These are phyloP conservation scores for Drosophila kanapiae DNA, from an alignment of 1,140 invertebrate genomes.

Conservation along the genomic window DNA sequence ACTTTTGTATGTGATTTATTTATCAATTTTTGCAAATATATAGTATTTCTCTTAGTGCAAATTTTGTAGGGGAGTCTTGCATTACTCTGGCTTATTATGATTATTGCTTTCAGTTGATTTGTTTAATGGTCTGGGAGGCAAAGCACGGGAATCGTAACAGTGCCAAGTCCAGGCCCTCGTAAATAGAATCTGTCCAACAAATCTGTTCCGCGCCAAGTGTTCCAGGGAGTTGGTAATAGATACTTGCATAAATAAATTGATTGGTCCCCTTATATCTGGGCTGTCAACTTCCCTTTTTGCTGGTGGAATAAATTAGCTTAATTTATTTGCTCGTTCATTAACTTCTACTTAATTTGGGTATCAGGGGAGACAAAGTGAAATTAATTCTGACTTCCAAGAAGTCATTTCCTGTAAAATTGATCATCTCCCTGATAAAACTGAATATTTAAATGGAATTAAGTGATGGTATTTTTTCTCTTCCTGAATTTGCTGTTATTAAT, in stretches of 20 bases:
- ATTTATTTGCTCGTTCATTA: slow-evolving; percentile 41
- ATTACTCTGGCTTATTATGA: slow-evolving; percentile 60
- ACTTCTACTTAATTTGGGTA: slow-evolving; percentile 8
- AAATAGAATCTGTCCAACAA: slow-evolving; percentile 30
- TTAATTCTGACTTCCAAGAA: slow-evolving; percentile 25
- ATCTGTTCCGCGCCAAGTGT: slow-evolving; percentile 32
- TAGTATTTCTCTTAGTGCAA: slow-evolving; percentile 25
- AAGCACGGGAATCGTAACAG: slow-evolving; percentile 5
- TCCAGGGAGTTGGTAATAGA: slow-evolving; percentile 44
- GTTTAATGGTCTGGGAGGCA: slow-evolving; percentile 63
- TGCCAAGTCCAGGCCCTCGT: slow-evolving; percentile 19
- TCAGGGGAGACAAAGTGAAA: slow-evolving; percentile 5
- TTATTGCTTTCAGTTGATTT: slow-evolving; percentile 78
- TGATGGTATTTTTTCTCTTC: background rate
- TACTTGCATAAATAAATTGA: slow-evolving; percentile 47
- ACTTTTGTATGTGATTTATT: too few relatives aligned
- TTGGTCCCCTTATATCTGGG: slow-evolving; percentile 22
- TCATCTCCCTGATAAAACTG: background rate
- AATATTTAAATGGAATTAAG: slow-evolving; percentile 16
- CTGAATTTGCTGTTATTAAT: background rate
- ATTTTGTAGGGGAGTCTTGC: background rate
- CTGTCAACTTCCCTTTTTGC: slow-evolving; percentile 32
- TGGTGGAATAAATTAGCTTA: slow-evolving; percentile 43
- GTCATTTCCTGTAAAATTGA: slow-evolving; percentile 20
- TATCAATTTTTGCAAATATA: too few relatives aligned